Conservation (phyloP, 2,888 invertebrate species). For the Meandrusa payeni region DNA sequence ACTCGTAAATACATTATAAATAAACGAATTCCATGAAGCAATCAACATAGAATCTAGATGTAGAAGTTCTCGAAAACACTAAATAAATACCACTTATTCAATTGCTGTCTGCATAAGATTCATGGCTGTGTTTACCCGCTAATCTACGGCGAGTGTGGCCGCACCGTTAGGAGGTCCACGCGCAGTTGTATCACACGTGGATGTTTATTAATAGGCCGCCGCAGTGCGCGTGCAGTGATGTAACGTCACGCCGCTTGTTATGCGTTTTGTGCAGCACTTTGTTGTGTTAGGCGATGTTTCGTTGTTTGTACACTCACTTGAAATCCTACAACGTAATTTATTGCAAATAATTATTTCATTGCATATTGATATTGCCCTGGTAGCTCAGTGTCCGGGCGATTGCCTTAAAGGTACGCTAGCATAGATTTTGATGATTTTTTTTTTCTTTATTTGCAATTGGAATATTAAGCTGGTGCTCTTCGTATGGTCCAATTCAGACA, state of each 20-base stretch:
- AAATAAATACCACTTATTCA: too few relatives aligned
- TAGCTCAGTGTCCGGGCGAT: too few relatives aligned
- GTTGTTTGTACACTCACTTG: slow-evolving; percentile 3
- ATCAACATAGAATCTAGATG: too few relatives aligned
- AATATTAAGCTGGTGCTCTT: too few relatives aligned
- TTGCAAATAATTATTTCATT: slow-evolving; percentile 6
- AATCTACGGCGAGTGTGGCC: slow-evolving; percentile 14
- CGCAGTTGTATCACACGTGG: slow-evolving; percentile 59
- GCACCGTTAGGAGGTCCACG: slow-evolving; percentile 38
- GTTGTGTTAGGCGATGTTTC: slow-evolving; percentile 15
- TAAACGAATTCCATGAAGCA: too few relatives aligned
- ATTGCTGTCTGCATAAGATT: too few relatives aligned
- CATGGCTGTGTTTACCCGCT: background rate
- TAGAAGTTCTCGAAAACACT: too few relatives aligned
- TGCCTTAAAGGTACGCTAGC: too few relatives aligned
- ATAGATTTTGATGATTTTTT: too few relatives aligned
- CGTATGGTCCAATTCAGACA: too few relatives aligned
- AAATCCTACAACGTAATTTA: background rate
- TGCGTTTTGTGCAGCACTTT: slow-evolving; percentile 24
- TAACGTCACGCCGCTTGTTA: slow-evolving; percentile 14
- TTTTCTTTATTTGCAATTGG: too few relatives aligned
- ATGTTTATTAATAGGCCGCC: slow-evolving; percentile 65
- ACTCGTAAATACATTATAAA: too few relatives aligned
- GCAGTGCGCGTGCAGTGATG: slow-evolving; percentile 48
- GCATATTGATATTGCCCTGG: slow-evolving; percentile 7